Evolutionary conservation across 2,888 invertebrate genomes (phyloP).

Genomic region (Cosmopolites sordidus): DNA sequence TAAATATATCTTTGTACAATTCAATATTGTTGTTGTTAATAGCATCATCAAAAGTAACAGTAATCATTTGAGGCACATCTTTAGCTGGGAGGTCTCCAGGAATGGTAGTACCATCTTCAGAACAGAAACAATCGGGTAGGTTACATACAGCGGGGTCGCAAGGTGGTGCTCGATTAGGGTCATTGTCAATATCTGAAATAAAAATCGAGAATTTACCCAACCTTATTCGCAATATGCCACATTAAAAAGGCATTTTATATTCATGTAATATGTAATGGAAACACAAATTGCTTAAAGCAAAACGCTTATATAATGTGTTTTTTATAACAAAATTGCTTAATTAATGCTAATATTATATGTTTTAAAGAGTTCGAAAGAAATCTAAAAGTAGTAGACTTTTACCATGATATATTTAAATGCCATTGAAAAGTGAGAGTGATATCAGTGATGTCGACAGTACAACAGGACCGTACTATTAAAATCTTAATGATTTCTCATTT

Average conservation of each 20-base stretch:
- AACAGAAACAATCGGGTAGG: slow-evolving; percentile 91
- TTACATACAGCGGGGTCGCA: slow-evolving; percentile 83
- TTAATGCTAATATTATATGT: background rate
- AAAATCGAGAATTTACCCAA: background rate
- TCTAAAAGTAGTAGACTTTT: slow-evolving; percentile 2
- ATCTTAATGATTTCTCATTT: too few species aligned
- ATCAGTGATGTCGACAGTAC: background rate
- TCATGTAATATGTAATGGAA: too few species aligned
- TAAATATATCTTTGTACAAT: slow-evolving; percentile 88
- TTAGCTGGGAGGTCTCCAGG: slow-evolving; percentile 79
- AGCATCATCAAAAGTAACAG: slow-evolving; percentile 90
- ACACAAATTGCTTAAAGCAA: background rate
- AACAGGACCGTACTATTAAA: background rate
- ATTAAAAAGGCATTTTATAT: too few species aligned
- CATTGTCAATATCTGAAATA: slow-evolving; percentile 67
- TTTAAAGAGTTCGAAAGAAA: background rate
- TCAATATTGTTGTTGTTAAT: slow-evolving; percentile 95
- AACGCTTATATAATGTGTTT: background rate
- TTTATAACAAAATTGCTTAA: background rate
- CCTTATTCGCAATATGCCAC: too few species aligned
- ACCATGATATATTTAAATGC: slow-evolving; percentile 37
- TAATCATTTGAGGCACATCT: slow-evolving; percentile 92
- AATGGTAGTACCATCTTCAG: slow-evolving; percentile 83
- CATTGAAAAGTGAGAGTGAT: slow-evolving; percentile 33
- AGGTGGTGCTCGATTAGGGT: slow-evolving; percentile 87